Conservation (phyloP, 2,113 vertebrate species). For the Panurus biarmicus region DNA sequence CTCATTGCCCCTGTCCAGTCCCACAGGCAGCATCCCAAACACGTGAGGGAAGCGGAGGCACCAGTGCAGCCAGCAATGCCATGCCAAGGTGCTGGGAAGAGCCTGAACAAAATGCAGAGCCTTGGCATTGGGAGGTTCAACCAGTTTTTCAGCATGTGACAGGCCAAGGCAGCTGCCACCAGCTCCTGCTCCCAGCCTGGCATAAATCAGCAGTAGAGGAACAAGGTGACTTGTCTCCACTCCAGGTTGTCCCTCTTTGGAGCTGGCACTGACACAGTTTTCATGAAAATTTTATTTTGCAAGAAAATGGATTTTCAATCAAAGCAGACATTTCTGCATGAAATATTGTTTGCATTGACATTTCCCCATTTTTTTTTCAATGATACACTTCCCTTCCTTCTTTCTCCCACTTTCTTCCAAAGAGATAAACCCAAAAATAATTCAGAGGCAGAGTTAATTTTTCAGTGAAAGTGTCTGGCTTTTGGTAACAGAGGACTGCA, state of each 20-base stretch:
- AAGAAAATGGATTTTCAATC: conserved; percentile 46
- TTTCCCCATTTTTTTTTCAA: not conserved
- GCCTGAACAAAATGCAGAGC: not conserved
- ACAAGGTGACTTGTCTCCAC: not conserved
- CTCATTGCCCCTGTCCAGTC: not conserved
- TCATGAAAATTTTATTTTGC: conserved; percentile 40
- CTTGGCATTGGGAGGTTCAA: not conserved
- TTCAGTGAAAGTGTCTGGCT: conserved; percentile 4
- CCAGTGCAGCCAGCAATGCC: not conserved
- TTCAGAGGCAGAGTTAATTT: conserved; percentile 39
- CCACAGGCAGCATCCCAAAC: not conserved
- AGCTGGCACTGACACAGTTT: conserved; percentile 24
- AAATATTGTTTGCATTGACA: conserved; percentile 34
- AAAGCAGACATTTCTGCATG: conserved; percentile 17
- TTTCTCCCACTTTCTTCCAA: conserved; percentile 12
- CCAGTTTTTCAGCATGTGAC: not conserved
- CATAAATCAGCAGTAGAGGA: not conserved
- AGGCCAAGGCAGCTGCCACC: conserved; percentile 2
- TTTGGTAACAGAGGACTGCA: not conserved
- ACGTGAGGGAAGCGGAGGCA: accelerated
- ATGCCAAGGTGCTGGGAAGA: not conserved
- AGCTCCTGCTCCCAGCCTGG: not conserved
- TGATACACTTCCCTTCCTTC: not conserved
- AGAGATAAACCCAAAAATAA: conserved; percentile 33
- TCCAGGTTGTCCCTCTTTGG: conserved; percentile 8